Percentiles rank a stretch among this genome's conserved stretches.
Evolutionary conservation across 30 jellyfish, hydroid and myxozoan genomes (phyloP).

Genomic region (Aurelia coerulea): DNA sequence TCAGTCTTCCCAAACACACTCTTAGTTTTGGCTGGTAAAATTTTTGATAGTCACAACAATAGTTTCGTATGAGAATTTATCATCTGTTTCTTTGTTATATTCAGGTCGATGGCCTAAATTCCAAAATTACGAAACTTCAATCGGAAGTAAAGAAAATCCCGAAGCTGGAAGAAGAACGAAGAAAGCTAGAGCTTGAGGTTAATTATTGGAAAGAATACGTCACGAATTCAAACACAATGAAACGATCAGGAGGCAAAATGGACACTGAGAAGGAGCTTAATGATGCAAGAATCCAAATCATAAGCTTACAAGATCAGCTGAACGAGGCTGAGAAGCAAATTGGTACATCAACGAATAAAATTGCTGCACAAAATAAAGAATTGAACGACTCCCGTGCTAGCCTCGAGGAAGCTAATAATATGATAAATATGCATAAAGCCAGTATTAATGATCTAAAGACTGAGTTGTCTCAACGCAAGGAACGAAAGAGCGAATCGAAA

Average conservation of each 20-base stretch:
- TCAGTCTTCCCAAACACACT: no score
- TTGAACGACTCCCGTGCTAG: constrained; percentile 64
- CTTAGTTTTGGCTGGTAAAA: no score
- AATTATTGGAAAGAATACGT: constrained; percentile 99
- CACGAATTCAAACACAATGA: constrained; percentile 77
- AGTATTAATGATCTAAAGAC: constrained; percentile 61
- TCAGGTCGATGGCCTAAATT: constrained; percentile 79
- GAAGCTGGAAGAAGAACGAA: constrained; percentile 84
- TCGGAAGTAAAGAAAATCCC: constrained; percentile 75
- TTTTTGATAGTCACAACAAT: no score
- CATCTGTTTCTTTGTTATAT: not conserved
- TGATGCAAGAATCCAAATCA: constrained; percentile 67
- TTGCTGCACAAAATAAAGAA: constrained; percentile 67
- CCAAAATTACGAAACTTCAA: constrained; percentile 76
- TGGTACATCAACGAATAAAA: constrained; percentile 38
- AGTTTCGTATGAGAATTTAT: no score
- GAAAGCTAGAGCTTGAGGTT: constrained; percentile 96
- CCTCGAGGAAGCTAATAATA: constrained; percentile 79
- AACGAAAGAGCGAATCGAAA: not conserved
- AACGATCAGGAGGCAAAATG: constrained; percentile 69
- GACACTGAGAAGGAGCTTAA: constrained; percentile 83
- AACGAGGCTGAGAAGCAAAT: constrained; percentile 81
- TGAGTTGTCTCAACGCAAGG: constrained; percentile 52
- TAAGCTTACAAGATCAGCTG: constrained; percentile 84
- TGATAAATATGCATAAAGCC: constrained; percentile 86